A percentile compares a stretch with the other conserved stretches of the same genome.
phyloP scores from a whole-genome alignment of 2,113 vertebrate genomes.

The Colistium nudipinnis region DNA sequence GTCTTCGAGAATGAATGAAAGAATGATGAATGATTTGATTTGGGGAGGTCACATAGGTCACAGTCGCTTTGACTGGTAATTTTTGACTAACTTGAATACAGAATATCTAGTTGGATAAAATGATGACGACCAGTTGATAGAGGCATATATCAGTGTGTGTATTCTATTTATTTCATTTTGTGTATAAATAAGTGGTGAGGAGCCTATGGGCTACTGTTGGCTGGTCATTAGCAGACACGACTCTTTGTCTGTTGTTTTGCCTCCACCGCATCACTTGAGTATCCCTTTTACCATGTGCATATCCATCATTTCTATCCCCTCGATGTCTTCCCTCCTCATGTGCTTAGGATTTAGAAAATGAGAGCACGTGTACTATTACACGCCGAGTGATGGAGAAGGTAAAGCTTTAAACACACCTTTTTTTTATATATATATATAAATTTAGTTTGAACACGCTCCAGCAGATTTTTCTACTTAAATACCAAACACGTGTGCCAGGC shows the following conservation, averaged over 20 bases:
- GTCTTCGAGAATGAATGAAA: too few relatives aligned
- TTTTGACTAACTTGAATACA: too few relatives aligned
- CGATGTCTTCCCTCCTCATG: slow-evolving; percentile 1
- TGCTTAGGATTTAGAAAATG: slow-evolving; percentile 25
- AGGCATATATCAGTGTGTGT: background rate
- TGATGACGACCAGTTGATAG: background rate
- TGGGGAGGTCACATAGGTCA: too few relatives aligned
- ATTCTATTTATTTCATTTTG: too few relatives aligned
- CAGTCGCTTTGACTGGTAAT: too few relatives aligned
- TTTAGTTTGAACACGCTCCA: slow-evolving; percentile 7
- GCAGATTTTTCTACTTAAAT: slow-evolving; percentile 45
- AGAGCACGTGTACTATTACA: slow-evolving; percentile 6
- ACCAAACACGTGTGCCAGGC: slow-evolving; percentile 14
- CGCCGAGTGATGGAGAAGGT: background rate
- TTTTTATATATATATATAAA: slow-evolving; percentile 28
- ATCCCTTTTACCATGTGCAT: slow-evolving; percentile 1
- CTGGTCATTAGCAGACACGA: background rate
- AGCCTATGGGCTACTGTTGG: background rate
- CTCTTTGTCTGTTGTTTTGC: background rate
- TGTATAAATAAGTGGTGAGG: too few relatives aligned
- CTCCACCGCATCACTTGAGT: background rate
- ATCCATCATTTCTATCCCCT: slow-evolving; percentile 2
- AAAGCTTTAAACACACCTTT: slow-evolving; percentile 24
- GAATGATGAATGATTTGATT: too few relatives aligned
- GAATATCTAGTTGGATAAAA: too few relatives aligned